Evolutionary conservation across 2,113 vertebrate species (phyloP), one percentile per base, ranked within the genome.

Genomic region (Phrynosoma blainvillii): DNA sequence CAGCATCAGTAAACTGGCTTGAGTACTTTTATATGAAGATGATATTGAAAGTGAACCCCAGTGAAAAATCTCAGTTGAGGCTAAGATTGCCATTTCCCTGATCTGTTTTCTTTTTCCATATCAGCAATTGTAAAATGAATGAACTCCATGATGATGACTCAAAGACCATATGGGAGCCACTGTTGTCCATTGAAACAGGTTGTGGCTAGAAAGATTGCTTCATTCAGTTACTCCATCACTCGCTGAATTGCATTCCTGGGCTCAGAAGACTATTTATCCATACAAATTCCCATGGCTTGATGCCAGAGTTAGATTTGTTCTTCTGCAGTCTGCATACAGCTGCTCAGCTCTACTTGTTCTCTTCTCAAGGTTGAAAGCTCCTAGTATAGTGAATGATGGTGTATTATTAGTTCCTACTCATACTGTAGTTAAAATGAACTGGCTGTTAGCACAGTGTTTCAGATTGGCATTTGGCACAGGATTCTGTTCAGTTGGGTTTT

Each of bases 241-340:
- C 52, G 11, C 13, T 74, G 32, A 62, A 66, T 13, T 40, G 66
- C 59, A 11, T 21, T 9, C 40, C 40, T 83, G 21, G 23, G 13
- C 5, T 42, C 30, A 16, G 59, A 66, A 65, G 59, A 47, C 18
- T 27, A 36, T n/a, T 73, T 5, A 79, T 40, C 32, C 7, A 12
- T 20, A 2, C 14, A 12, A 16, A 3, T 3, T 40, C 23, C 11
- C 0, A 5, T 12, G 1, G 10, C 7, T 36, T 27, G 32, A n/a
- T 25, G 1, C 6, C 27, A 18, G 30, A 16, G 20, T 78, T 21
- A 14, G 59, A 66, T 85, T 77, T n/a, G 14, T 42, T 85, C 14
- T 42, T 14, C 42, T 71, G 52, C 21, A 40, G 1, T 10, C 21
- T 59, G 54, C 32, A 13, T 3, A 4, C 2, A 12, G 12, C 36